Percentiles rank a stretch among this genome's conserved stretches.
Conservation (phyloP, 2,888 invertebrate species). For the Eucera pruinosa region DNA sequence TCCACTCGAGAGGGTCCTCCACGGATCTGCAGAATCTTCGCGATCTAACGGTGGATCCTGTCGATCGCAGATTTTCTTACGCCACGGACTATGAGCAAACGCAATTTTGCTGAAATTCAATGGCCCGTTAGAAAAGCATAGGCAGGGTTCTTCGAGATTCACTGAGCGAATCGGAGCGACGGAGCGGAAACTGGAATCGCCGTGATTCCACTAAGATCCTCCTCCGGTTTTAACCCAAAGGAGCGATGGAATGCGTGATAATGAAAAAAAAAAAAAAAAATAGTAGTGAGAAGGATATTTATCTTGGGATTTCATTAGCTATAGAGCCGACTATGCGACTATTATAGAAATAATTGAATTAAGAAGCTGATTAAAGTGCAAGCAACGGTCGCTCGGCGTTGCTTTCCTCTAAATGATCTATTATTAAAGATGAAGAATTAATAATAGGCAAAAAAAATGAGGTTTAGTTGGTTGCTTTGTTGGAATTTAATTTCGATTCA, state of each 20-base stretch:
- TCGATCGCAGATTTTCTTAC: slow-evolving; percentile 13
- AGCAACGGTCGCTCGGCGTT: background rate
- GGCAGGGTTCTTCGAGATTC: slow-evolving; percentile 26
- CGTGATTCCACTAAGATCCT: slow-evolving; percentile 22
- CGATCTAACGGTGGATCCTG: slow-evolving; percentile 40
- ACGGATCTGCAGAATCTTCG: background rate
- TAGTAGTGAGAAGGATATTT: slow-evolving; percentile 17
- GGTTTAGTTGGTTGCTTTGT: too few relatives aligned
- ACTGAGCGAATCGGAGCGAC: slow-evolving; percentile 46
- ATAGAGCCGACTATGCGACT: slow-evolving; percentile 1
- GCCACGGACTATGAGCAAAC: slow-evolving; percentile 9
- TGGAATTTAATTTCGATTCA: background rate
- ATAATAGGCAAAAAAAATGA: too few relatives aligned
- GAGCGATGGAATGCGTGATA: slow-evolving; percentile 2
- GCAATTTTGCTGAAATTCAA: slow-evolving; percentile 53
- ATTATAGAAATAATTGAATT: slow-evolving; percentile 28
- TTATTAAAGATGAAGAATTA: slow-evolving; percentile 7
- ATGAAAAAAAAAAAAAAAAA: background rate
- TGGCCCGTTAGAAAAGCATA: slow-evolving; percentile 41
- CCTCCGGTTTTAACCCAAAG: background rate
- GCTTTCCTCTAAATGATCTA: slow-evolving; percentile 7
- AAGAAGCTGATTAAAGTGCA: slow-evolving; percentile 17
- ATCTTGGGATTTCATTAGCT: slow-evolving; percentile 28
- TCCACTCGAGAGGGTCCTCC: slow-evolving; percentile 9
- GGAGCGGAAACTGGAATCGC: slow-evolving; percentile 48